A percentile compares a stretch with the other conserved stretches of the same genome.
Conservation (phyloP, 2,888 invertebrate species). For the Ecdyonurus torrentis region DNA sequence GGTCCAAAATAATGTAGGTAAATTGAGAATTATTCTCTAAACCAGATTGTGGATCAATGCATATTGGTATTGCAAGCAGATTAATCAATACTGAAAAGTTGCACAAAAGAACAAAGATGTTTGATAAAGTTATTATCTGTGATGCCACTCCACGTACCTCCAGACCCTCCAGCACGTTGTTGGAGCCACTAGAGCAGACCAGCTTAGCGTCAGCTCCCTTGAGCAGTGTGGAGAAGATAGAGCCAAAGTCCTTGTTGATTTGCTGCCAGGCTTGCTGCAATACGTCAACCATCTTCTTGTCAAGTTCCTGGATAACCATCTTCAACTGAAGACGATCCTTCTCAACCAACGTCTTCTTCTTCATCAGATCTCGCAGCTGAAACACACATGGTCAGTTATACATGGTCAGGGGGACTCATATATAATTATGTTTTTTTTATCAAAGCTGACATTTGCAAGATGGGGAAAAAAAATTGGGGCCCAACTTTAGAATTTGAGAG, state of each 20-base stretch:
- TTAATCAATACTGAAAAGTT: no score
- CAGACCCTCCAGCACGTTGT: conserved; percentile 64
- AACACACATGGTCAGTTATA: no score
- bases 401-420: no score
- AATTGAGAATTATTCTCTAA: neutral
- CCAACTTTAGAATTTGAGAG: no score
- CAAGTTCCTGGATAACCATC: conserved; percentile 44
- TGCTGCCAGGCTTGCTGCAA: conserved; percentile 31
- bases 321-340: conserved; percentile 56
- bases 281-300: conserved; percentile 35
- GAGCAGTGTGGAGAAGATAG: conserved; percentile 80
- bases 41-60: neutral
- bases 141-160: conserved; percentile 38
- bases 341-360: conserved; percentile 53
- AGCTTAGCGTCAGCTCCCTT: conserved; percentile 82
- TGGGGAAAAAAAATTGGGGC: no score
- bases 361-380: conserved; percentile 50
- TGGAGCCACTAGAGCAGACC: conserved; percentile 49
- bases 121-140: no score
- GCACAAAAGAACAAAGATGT: no score
- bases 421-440: no score
- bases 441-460: no score
- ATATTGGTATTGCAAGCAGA: neutral
- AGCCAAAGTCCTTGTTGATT: conserved; percentile 86
- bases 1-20: no score